phyloP scores from a whole-genome alignment of 2,888 invertebrate species.

The Bursaphelenchus okinawaensis region DNA sequence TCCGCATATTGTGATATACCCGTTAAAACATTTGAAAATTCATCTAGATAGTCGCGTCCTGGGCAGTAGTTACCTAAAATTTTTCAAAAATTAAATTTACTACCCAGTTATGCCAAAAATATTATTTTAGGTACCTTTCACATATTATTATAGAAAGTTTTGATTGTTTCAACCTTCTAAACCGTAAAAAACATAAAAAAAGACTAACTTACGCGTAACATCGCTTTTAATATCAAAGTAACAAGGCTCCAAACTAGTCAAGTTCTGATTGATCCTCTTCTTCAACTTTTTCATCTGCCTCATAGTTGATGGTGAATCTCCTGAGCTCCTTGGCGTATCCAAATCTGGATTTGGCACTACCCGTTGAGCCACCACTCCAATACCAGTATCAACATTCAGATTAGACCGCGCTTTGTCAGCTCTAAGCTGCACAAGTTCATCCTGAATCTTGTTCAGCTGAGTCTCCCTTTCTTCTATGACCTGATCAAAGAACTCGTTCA shows the following conservation, averaged over 20 bases:
- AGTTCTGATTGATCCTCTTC: slow-evolving; percentile 7
- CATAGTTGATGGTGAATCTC: not conserved
- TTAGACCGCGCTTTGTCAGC: slow-evolving; percentile 72
- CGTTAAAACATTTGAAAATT: slow-evolving; percentile 77
- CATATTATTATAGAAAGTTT: not conserved
- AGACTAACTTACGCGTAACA: not conserved
- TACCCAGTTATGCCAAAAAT: not conserved
- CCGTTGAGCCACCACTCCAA: not conserved
- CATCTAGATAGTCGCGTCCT: slow-evolving; percentile 55
- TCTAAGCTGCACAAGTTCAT: slow-evolving; percentile 72
- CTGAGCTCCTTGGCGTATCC: not conserved
- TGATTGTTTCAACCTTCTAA: too few relatives aligned
- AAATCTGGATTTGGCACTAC: not conserved
- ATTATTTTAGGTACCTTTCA: not conserved
- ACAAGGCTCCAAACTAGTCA: slow-evolving; percentile 13
- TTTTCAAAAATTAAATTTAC: not conserved
- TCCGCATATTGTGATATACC: slow-evolving; percentile 77
- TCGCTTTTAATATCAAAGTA: slow-evolving; percentile 7
- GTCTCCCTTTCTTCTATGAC: slow-evolving; percentile 71
- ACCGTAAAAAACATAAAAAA: too few relatives aligned
- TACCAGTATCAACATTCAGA: slow-evolving; percentile 60
- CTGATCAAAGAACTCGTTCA: slow-evolving; percentile 77
- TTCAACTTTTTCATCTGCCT: slow-evolving; percentile 12
- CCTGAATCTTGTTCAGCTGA: slow-evolving; percentile 66
- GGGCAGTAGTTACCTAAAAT: not conserved